A percentile compares a stretch with the other conserved stretches of the same genome.
Conservation (phyloP, 2,797 vertebrate species). For the Sciaenops ocellatus region DNA sequence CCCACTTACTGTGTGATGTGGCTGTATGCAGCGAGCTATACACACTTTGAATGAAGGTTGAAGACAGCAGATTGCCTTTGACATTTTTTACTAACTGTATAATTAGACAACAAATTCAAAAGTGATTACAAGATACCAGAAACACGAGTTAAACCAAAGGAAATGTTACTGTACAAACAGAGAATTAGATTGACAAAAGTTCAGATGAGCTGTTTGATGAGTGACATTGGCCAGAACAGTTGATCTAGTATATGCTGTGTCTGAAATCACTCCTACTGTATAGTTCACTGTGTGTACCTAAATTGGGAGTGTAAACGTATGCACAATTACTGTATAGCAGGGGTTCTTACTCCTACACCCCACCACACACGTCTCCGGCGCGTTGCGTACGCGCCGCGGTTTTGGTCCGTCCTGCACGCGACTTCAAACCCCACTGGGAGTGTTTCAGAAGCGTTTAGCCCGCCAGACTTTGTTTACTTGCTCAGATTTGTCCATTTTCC, state of each 20-base stretch:
- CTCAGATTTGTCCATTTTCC: no score
- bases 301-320: background rate
- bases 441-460: no score
- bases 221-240: background rate
- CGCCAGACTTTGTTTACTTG: no score
- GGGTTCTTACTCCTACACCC: no score
- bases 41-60: background rate
- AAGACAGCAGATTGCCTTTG: background rate
- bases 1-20: background rate
- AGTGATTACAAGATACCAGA: background rate
- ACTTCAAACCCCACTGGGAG: no score
- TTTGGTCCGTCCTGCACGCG: no score
- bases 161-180: no score
- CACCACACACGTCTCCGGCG: no score
- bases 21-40: background rate
- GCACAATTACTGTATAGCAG: background rate
- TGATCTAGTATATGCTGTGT: background rate
- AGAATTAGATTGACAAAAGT: background rate
- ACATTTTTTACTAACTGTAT: background rate
- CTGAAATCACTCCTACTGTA: background rate
- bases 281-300: background rate
- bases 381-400: no score
- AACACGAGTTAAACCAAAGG: background rate
- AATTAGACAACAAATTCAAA: background rate
- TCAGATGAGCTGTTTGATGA: background rate